A percentile compares a stretch with the other conserved stretches of the same genome.
phyloP scores from a whole-genome alignment of 2,797 vertebrate genomes.

The Macropodus opercularis region DNA sequence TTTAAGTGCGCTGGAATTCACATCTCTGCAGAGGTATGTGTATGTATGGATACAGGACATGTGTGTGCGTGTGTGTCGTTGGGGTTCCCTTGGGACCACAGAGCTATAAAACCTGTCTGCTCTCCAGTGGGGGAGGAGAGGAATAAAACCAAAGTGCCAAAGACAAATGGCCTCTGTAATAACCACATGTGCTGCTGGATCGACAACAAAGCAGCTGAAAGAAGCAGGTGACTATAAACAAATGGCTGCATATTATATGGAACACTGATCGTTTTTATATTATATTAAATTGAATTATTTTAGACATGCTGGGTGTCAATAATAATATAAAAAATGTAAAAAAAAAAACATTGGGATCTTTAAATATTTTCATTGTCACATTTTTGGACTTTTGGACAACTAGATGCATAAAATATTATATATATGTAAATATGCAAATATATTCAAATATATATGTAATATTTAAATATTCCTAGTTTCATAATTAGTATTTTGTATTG shows the following conservation, averaged over 20 bases:
- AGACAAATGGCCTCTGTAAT: conserved; percentile 77
- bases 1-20: conserved; percentile 58
- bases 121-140: conserved; percentile 71
- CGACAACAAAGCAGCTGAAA: conserved; percentile 64
- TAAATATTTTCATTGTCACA: too few relatives aligned
- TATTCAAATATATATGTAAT: too few relatives aligned
- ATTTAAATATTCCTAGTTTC: conserved; percentile 13
- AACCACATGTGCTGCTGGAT: conserved; percentile 69
- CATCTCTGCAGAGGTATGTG: conserved; percentile 27
- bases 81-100: conserved; percentile 53
- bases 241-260: background rate
- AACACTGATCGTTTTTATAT: background rate
- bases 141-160: conserved; percentile 73
- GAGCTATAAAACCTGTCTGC: conserved; percentile 77
- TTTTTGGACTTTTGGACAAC: too few relatives aligned
- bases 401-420: too few relatives aligned
- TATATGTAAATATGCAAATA: too few relatives aligned
- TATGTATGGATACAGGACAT: conserved; percentile 38
- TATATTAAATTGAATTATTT: background rate
- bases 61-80: conserved; percentile 31
- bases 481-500: conserved; percentile 42
- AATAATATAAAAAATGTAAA: too few relatives aligned
- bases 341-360: too few relatives aligned
- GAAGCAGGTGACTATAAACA: conserved; percentile 26
- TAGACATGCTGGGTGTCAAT: too few relatives aligned